These are phyloP conservation scores for Lottia scabra DNA, from an alignment of 2,888 invertebrate genomes.

Conservation along the genomic window DNA sequence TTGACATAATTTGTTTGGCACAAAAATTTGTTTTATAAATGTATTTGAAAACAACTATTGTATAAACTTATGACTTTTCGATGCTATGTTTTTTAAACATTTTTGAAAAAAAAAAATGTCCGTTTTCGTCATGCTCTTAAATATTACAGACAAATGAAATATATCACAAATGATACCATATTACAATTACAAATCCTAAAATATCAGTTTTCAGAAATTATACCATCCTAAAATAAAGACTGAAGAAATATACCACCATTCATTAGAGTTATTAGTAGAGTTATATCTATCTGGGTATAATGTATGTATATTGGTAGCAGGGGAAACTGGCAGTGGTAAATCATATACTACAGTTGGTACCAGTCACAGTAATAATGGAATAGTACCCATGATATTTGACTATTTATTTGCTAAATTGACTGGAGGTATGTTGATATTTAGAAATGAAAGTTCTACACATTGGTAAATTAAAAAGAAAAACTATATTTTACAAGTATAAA, in stretches of 20 bases:
- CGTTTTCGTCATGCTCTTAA: no score
- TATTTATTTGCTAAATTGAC: conserved; percentile 56
- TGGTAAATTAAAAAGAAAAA: no score
- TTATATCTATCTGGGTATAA: conserved; percentile 63
- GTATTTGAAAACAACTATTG: no score
- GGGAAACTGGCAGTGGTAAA: conserved; percentile 65
- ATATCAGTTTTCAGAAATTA: conserved; percentile 55
- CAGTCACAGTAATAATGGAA: conserved; percentile 50
- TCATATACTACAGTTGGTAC: conserved; percentile 61
- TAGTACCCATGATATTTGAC: conserved; percentile 59
- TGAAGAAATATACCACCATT: conserved; percentile 54
- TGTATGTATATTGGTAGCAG: conserved; percentile 58
- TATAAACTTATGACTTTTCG: no score
- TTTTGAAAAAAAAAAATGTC: no score
- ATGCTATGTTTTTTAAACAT: no score
- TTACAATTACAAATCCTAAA: no score
- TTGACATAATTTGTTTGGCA: no score
- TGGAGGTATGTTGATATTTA: conserved; percentile 38
- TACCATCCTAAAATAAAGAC: conserved; percentile 52
- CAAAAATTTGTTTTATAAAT: no score
- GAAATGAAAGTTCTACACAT: no score
- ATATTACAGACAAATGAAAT: background rate
- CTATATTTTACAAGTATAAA: no score
- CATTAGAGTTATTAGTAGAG: conserved; percentile 59
- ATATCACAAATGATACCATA: background rate